These are phyloP conservation scores for Adrianichthys oophorus DNA, from an alignment of 2,797 vertebrate genomes.

Conservation along the genomic window DNA sequence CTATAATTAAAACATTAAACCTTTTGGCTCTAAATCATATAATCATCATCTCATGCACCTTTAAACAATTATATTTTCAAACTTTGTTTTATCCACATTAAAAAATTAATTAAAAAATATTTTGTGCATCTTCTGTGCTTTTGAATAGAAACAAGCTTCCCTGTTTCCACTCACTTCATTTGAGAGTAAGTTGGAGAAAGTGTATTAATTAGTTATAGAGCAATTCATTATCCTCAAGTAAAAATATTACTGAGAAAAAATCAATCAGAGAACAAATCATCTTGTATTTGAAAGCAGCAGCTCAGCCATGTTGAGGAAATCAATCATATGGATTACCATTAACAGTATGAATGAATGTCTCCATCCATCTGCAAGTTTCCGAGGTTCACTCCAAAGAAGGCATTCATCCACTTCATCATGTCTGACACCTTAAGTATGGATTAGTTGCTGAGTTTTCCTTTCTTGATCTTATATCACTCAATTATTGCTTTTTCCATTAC, in stretches of 20 bases:
- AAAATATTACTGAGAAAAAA: constrained; percentile 42
- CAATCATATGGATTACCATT: constrained; percentile 47
- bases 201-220: constrained; percentile 57
- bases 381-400: not conserved
- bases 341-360: constrained; percentile 11
- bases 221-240: constrained; percentile 45
- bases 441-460: not conserved
- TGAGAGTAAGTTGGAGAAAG: constrained; percentile 27
- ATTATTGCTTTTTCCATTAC: not conserved
- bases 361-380: not conserved
- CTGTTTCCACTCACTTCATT: constrained; percentile 39
- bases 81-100: not conserved
- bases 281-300: constrained; percentile 37
- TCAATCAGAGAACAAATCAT: constrained; percentile 48
- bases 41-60: not conserved
- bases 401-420: no score
- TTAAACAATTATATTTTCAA: not conserved
- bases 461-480: not conserved
- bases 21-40: not conserved
- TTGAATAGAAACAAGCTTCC: not conserved
- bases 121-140: constrained; percentile 12
- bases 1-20: not conserved
- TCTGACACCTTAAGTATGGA: not conserved
- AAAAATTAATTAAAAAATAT: not conserved
- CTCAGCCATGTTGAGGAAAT: constrained; percentile 30